Evolutionary conservation across 2,888 invertebrate genomes (phyloP).

Genomic region (Brenthis hecate): DNA sequence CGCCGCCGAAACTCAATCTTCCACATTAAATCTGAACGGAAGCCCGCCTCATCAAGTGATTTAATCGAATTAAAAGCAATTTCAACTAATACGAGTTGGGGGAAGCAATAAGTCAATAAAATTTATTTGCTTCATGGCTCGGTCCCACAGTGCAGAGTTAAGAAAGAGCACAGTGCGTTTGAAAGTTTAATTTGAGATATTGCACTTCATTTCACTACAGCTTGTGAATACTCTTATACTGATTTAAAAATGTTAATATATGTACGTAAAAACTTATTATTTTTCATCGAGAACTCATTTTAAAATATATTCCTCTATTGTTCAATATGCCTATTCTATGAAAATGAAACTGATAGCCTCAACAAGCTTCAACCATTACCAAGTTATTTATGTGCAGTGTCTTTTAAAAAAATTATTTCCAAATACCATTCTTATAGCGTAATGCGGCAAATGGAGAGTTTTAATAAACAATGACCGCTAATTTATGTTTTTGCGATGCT

Average conservation of each 20-base stretch:
- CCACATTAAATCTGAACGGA: conserved; percentile 55
- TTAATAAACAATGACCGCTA: neutral
- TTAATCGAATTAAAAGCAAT: conserved; percentile 70
- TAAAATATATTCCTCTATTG: neutral
- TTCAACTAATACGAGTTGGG: conserved; percentile 56
- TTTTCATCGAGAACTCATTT: neutral
- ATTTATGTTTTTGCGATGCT: conserved; percentile 16
- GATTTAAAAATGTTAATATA: neutral
- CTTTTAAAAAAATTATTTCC: no score
- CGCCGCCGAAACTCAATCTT: conserved; percentile 41
- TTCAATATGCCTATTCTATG: no score
- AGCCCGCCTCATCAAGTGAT: conserved; percentile 64
- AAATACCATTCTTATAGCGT: neutral
- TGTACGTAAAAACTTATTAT: neutral
- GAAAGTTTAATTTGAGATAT: neutral
- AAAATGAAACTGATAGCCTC: no score
- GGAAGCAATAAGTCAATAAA: conserved; percentile 62
- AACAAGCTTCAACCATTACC: no score
- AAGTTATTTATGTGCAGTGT: no score
- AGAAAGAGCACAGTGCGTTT: neutral
- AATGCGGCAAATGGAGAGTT: neutral
- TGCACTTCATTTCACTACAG: neutral
- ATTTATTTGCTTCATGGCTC: conserved; percentile 45
- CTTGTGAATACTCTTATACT: neutral
- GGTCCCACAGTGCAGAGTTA: conserved; percentile 28